Evolutionary conservation across 2,113 vertebrate species (phyloP).

Genomic region (Ciconia maguari): DNA sequence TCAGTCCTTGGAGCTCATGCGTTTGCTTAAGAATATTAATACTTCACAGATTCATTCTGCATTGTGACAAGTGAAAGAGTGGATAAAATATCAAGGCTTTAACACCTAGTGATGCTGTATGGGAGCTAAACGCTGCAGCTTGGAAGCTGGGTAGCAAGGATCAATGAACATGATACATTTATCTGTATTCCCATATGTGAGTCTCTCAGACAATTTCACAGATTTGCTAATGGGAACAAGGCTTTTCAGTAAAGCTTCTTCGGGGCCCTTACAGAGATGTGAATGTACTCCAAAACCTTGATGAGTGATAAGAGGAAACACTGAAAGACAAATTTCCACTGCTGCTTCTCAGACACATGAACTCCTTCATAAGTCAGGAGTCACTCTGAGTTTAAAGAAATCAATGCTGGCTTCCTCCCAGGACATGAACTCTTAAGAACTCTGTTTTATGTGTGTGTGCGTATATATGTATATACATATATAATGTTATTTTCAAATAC

Average conservation of each 20-base stretch:
- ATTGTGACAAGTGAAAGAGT: background rate
- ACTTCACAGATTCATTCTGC: background rate
- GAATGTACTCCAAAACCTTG: constrained; percentile 35
- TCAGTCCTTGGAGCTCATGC: background rate
- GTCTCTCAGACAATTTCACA: constrained; percentile 29
- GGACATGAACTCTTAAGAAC: background rate
- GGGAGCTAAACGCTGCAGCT: background rate
- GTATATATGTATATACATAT: background rate
- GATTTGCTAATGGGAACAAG: constrained; percentile 31
- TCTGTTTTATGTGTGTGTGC: background rate
- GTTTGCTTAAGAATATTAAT: background rate
- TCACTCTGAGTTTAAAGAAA: constrained; percentile 31
- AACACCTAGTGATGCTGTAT: background rate
- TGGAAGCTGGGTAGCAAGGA: background rate
- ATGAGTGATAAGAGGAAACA: constrained; percentile 34
- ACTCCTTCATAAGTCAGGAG: constrained; percentile 31
- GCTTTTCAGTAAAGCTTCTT: constrained; percentile 5
- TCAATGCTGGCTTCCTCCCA: background rate
- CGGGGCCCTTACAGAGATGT: background rate
- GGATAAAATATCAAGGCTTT: background rate
- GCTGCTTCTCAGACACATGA: constrained; percentile 31
- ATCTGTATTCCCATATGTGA: background rate
- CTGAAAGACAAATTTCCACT: constrained; percentile 39
- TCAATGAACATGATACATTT: background rate
- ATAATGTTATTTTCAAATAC: constrained; percentile 16